Conservation (phyloP, 1,140 invertebrate species). For the Dendroctonus ponderosae region DNA sequence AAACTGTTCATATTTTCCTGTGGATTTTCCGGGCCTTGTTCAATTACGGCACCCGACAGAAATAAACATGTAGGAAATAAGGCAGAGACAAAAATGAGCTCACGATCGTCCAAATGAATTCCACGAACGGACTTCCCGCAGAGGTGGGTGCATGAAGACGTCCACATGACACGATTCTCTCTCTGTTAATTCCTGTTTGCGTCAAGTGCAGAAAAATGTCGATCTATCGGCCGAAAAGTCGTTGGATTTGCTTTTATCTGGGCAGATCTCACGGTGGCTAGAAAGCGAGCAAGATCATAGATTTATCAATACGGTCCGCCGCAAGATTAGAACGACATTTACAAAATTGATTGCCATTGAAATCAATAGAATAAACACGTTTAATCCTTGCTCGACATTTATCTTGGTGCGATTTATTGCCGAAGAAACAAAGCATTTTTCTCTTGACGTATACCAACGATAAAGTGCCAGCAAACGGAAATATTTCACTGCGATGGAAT, state of each 20-base stretch:
- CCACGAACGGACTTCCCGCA: conserved; percentile 30
- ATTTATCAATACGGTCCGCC: conserved; percentile 13
- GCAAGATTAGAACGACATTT: conserved; percentile 7
- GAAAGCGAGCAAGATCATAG: conserved; percentile 17
- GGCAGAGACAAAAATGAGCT: conserved; percentile 22
- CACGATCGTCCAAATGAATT: conserved; percentile 29
- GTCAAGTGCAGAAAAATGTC: no score
- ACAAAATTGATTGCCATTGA: conserved; percentile 18
- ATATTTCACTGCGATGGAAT: no score
- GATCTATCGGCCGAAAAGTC: no score
- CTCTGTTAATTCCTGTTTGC: background rate
- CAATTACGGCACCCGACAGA: conserved; percentile 17
- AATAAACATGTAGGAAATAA: conserved; percentile 29
- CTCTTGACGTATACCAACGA: no score
- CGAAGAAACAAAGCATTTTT: background rate
- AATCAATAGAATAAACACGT: conserved; percentile 24
- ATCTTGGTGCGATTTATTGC: conserved; percentile 17
- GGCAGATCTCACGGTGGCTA: conserved; percentile 20
- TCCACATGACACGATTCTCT: conserved; percentile 22
- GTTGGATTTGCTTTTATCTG: no score
- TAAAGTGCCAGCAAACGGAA: no score
- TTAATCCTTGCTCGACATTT: conserved; percentile 11
- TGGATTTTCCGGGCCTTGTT: background rate
- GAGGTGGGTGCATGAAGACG: conserved; percentile 29
- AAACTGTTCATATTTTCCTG: no score